Conservation (phyloP, 2,113 vertebrate species). For the Xiphorhynchus elegans region DNA sequence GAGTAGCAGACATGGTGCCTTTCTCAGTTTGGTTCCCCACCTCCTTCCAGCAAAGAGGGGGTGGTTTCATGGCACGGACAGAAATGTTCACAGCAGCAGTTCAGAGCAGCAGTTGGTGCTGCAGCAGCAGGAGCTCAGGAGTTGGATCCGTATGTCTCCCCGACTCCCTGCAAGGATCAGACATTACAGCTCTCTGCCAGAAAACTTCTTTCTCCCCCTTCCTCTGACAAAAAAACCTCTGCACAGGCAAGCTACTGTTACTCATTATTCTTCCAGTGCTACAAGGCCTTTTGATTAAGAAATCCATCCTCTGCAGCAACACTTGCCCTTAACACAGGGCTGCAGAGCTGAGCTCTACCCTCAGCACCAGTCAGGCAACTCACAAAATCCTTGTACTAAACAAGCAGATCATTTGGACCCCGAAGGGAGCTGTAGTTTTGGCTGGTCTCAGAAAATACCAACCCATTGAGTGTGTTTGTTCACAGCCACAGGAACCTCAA, state of each 20-base stretch:
- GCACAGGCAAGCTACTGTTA: background rate
- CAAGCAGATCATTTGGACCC: background rate
- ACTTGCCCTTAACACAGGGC: background rate
- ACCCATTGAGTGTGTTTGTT: background rate
- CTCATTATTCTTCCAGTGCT: background rate
- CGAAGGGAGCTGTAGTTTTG: background rate
- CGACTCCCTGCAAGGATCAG: slow-evolving; percentile 54
- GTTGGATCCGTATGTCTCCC: slow-evolving; percentile 1
- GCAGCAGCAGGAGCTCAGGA: slow-evolving; percentile 16
- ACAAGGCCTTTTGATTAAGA: background rate
- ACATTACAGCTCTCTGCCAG: background rate
- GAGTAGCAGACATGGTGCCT: background rate
- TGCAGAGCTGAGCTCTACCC: background rate
- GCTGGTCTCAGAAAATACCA: background rate
- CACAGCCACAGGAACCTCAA: background rate
- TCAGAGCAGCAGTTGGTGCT: background rate
- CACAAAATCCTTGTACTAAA: background rate
- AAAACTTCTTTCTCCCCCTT: background rate
- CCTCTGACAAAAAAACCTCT: background rate
- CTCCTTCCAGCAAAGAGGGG: background rate
- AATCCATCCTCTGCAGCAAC: background rate
- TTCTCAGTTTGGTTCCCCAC: background rate
- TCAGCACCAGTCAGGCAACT: background rate
- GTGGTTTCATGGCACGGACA: background rate
- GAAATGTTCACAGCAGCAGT: background rate